Evolutionary conservation across 2,113 vertebrate genomes (phyloP).

Genomic region (Osmerus eperlanus): DNA sequence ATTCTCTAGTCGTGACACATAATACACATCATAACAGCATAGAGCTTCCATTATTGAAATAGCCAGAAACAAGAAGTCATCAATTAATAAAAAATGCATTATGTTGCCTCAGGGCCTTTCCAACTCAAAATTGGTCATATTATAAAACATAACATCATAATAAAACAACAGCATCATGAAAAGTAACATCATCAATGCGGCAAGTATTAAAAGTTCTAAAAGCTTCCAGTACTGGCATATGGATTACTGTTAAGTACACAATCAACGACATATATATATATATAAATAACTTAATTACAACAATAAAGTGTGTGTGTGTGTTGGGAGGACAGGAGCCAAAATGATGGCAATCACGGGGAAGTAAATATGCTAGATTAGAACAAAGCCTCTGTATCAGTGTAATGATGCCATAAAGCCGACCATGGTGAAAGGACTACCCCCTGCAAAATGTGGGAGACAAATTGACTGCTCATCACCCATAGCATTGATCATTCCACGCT

Average conservation of each 20-base stretch:
- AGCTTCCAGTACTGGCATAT: neutral
- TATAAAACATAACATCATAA: conserved; percentile 56
- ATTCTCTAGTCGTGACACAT: conserved; percentile 34
- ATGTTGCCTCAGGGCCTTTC: conserved; percentile 54
- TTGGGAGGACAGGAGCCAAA: neutral
- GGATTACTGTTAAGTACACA: conserved; percentile 19
- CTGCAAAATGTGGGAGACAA: conserved; percentile 13
- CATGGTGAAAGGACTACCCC: conserved; percentile 2
- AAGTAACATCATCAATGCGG: conserved; percentile 47
- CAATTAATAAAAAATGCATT: conserved; percentile 61
- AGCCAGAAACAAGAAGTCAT: conserved; percentile 61
- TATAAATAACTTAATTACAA: neutral
- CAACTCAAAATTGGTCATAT: neutral
- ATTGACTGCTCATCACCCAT: conserved; percentile 5
- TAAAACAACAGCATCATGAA: conserved; percentile 53
- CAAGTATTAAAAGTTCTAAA: conserved; percentile 24
- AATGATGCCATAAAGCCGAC: neutral
- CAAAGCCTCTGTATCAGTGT: neutral
- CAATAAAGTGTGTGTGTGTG: neutral
- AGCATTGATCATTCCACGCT: conserved; percentile 39
- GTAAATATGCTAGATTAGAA: no score
- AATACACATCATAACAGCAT: conserved; percentile 45
- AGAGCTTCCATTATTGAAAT: conserved; percentile 66
- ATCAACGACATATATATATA: neutral
- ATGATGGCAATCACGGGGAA: no score